Base-by-base conservation (phyloP, 2,113 vertebrate genomes). In the Cavia aperea region DNA sequence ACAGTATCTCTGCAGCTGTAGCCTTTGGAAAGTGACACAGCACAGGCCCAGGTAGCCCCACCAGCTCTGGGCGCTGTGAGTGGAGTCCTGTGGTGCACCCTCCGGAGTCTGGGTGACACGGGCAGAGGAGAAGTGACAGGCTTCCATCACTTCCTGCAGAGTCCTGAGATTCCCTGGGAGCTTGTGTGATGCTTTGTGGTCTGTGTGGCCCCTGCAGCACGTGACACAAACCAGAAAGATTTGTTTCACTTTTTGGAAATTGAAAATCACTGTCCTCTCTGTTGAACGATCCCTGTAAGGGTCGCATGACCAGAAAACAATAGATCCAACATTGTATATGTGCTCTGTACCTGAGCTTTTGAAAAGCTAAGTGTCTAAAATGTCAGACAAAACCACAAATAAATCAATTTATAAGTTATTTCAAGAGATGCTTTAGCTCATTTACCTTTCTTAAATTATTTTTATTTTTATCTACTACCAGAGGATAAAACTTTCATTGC, bases 351-450 rank as follows among this genome's bases (percentile, higher is more conserved):
- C 68, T 79, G 46, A 68, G 15, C 15, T 14, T 66, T 36, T 43
- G 36, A 70, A 26, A 14, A 65, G 81, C 26, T 91, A 68, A 73
- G n/a, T 58, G 72, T 81, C 77, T 94, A 58, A 92, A 46, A 83
- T 90, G 66, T 51, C 18, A 75, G 81, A 78, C 11, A 82, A 81
- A 93, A 88, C 7, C 36, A 24, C 58, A 90, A 84, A 60, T 91
- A 18, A 66, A 93, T 14, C 6, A 88, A n/a, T 29, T 93, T 86
- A 56, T 72, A 81, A 84, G 51, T 75, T 95, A 62, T 73, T 85
- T 62, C 16, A 24, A 95, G 14, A 91, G 62, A 79, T 75, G 13
- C 63, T 86, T 90, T 92, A 68, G 83, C 86, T 84, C 14, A 29
- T 2, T 78, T 14, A 81, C 3, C 5, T 89, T 86, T n/a, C 77